phyloP scores from a whole-genome alignment of 2,888 invertebrate genomes.

The Chelonus formosanus region DNA sequence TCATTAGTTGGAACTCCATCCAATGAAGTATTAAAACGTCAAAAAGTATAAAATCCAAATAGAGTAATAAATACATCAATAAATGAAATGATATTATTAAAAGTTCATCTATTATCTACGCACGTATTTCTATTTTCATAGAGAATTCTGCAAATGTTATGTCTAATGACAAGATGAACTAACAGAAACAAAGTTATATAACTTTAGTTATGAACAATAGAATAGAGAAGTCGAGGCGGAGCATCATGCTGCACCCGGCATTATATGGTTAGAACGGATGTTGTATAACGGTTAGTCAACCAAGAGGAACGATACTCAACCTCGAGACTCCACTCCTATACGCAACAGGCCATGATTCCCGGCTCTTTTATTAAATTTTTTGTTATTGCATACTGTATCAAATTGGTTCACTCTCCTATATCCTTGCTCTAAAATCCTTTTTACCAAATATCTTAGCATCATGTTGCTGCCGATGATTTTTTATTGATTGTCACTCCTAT shows the following conservation, averaged over 20 bases:
- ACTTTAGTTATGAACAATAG: constrained; percentile 59
- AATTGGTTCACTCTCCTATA: constrained; percentile 3
- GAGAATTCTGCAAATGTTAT: not conserved
- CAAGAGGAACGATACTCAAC: constrained; percentile 60
- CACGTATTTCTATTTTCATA: too few species aligned
- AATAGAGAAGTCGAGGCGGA: constrained; percentile 50
- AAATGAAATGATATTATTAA: not conserved
- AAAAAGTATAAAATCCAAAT: too few species aligned
- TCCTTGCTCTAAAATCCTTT: not conserved
- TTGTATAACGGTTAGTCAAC: constrained; percentile 66
- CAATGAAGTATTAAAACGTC: too few species aligned
- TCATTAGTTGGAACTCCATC: too few species aligned
- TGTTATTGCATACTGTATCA: not conserved
- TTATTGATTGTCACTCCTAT: too few species aligned
- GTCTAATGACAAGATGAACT: constrained; percentile 32
- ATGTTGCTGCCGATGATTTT: too few species aligned
- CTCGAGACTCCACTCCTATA: constrained; percentile 19
- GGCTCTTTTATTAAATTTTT: not conserved
- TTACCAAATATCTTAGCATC: too few species aligned
- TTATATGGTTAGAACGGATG: constrained; percentile 63
- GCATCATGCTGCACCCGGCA: constrained; percentile 33
- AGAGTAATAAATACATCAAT: not conserved
- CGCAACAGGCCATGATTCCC: constrained; percentile 27
- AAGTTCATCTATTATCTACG: too few species aligned
- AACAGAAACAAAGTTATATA: constrained; percentile 54